Conservation (phyloP, 2,888 invertebrate species). For the Heliconius charithonia region DNA sequence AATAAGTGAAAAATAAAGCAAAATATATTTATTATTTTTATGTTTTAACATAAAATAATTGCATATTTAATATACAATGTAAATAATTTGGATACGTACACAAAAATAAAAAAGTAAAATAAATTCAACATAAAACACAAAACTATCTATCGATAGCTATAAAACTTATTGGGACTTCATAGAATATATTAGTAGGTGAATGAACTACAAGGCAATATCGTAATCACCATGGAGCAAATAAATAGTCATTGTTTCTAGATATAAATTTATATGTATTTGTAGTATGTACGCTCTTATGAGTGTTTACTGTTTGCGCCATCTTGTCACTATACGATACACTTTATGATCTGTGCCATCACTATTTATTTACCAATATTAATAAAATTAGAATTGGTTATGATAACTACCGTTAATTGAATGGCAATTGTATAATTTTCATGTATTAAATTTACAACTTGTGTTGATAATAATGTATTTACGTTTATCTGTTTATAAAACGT, state of each 20-base stretch:
- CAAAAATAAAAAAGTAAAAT: background rate
- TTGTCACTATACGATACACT: slow-evolving; percentile 9
- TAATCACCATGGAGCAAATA: slow-evolving; percentile 7
- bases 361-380: background rate
- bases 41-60: background rate
- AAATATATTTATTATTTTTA: background rate
- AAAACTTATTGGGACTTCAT: slow-evolving; percentile 15
- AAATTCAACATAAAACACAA: background rate
- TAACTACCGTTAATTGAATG: background rate
- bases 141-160: slow-evolving; percentile 3
- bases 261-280: no score
- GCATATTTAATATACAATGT: background rate
- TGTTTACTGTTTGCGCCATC: slow-evolving; percentile 3
- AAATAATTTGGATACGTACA: background rate
- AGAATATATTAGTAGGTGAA: slow-evolving; percentile 21
- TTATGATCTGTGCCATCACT: slow-evolving; percentile 2
- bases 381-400: slow-evolving; percentile 13
- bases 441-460: background rate
- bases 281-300: background rate
- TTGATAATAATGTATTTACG: background rate
- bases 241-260: slow-evolving; percentile 15
- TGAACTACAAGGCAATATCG: slow-evolving; percentile 18
- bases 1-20: background rate
- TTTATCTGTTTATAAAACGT: background rate
- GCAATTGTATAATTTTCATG: background rate